Base-by-base conservation (phyloP, 2,113 vertebrate species). In the Corythaeola cristata region DNA sequence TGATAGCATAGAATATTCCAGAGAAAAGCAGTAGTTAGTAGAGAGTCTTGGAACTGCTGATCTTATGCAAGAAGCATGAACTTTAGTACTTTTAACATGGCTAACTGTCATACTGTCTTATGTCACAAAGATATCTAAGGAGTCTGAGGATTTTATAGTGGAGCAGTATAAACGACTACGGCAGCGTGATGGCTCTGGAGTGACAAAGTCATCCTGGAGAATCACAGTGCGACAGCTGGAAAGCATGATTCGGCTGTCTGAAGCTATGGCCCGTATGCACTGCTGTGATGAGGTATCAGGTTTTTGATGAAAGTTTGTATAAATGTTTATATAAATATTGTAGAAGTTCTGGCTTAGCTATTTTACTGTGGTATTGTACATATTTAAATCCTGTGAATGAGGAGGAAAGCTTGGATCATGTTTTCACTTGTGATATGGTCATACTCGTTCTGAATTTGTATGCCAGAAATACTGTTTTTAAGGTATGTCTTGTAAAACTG, bases 231-330 rank as follows among this genome's bases (percentile, higher is more conserved):
- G 99, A 4, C 99, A 99, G 97, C 93, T 99, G 87, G 99, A 99
- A 95, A 99, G 99, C 97, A 99, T 99, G 99, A 99, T 99, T 94
- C 99, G 99, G 20, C 98, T 99, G 5, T 99, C 99, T 0, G 99
- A 99, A 98, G 98, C 98, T 50, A 99, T 99, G 99, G 99, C 99
- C 21, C 98, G 99, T 16, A 99, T 99, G 99, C 99, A 99, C 98
- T 99, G 99, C 98, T 99, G 99, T 49, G 99, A 99, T 41, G 99
- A 99, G 99, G 99, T 99, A 94, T 7, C 63, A 6, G 64, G 6
- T 15, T 8, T 8, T 2, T 49, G 7, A 3, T 33, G 60, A 11
- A 20, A 5, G 26, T 6, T 35, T 6, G 5, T 30, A 4, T 3
- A 12, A 7, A 44, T 8, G 28, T 5, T 53, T 24, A 0, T 59